These are phyloP conservation scores for Cheilosia urbana DNA, from an alignment of 2,888 invertebrate genomes.

Conservation along the genomic window DNA sequence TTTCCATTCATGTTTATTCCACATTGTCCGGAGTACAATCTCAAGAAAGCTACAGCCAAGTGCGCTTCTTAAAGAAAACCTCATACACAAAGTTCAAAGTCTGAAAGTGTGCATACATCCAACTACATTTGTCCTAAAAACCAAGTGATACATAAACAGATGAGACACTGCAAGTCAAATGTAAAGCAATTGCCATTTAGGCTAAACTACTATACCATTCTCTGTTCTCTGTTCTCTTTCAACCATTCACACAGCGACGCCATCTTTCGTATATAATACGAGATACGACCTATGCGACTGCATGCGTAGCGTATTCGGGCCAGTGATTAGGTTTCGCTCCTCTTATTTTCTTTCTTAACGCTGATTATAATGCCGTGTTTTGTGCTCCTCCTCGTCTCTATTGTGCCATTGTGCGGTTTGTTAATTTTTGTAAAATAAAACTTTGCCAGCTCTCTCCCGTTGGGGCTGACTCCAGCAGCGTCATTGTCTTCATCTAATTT, in stretches of 20 bases:
- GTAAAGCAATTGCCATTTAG: conserved; percentile 47
- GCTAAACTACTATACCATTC: conserved; percentile 19
- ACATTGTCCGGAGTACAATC: background rate
- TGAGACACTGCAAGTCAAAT: conserved; percentile 18
- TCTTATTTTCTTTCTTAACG: conserved; percentile 27
- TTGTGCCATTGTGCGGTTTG: background rate
- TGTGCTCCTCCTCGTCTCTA: conserved; percentile 2
- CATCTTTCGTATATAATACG: background rate
- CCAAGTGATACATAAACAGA: conserved; percentile 27
- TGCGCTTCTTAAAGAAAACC: background rate
- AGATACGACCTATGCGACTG: conserved; percentile 8
- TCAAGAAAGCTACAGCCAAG: background rate
- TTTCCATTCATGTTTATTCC: background rate
- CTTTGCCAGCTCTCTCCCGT: background rate
- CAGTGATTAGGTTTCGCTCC: conserved; percentile 44
- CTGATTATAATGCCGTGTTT: conserved; percentile 31
- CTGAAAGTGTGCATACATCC: conserved; percentile 15
- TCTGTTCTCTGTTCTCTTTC: conserved; percentile 2
- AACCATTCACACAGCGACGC: conserved; percentile 9
- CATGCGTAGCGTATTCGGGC: conserved; percentile 24
- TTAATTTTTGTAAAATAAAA: conserved; percentile 22
- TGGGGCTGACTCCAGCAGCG: conserved; percentile 1
- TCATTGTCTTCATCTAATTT: conserved; percentile 42
- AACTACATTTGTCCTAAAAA: conserved; percentile 26
- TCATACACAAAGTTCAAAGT: conserved; percentile 26